Evolutionary conservation across 2,113 vertebrate species (phyloP), one percentile per base, ranked within the genome.

Genomic region (Prolemur simus): DNA sequence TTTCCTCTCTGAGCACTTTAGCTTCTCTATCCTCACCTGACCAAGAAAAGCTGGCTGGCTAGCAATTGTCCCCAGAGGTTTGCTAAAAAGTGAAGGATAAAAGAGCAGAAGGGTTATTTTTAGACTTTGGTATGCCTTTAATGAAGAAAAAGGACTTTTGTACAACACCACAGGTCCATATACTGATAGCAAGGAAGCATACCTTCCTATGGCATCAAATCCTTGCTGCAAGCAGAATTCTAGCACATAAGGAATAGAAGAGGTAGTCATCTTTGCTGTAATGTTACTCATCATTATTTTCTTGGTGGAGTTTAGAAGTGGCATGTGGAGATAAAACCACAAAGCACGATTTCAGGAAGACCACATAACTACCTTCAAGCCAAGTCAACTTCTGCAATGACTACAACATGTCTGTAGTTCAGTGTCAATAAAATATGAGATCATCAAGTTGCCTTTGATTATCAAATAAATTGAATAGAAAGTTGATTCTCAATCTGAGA

Each of bases 21-120:
- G 20, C 77, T 95, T 93, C 47, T 6, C 54, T 95, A 74, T 88
- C 77, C 63, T 88, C 45, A 37, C 91, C 45, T 86, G 49, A 77
- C 80, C 92, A 82, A 76, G 58, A 71, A 86, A 77, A 96, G 88
- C 60, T 88, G 52, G 29, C 81, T 94, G 73, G 29, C 54, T 88
- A 78, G 81, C 76, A 60, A 29, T 88, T 76, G 32, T 95, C 68
- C 89, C 96, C 78, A 87, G 87, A 96, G 81, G 66, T 87, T 96
- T 94, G 80, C 81, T 93, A 60, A 93, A 96, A 97, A 95, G 66
- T 83, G n/a, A 83, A 96, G 87, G 64, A 92, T 89, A 78, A 96
- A 96, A 91, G 86, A 93, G 69, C 13, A 66, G n/a, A 76, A 73
- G 18, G 20, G 85, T 89, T 97, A 96, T 90, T 97, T 98, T 97